Evolutionary conservation across 2,113 vertebrate genomes (phyloP), one percentile per base, ranked within the genome.

Genomic region (Strix uralensis): DNA sequence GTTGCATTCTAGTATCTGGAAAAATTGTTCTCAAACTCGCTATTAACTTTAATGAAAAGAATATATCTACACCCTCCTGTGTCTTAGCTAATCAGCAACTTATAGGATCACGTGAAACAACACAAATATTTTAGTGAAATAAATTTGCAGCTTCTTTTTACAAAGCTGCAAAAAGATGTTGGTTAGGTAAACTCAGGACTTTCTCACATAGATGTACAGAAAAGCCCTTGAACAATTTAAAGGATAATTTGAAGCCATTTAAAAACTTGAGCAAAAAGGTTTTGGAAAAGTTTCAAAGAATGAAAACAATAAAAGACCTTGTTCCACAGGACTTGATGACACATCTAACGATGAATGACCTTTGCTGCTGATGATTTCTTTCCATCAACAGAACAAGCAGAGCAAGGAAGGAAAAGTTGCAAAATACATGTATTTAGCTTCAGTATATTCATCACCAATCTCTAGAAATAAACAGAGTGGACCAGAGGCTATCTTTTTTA

Each of bases 351-450:
- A 66, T 42, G 66, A 86, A 57, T 57, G 51, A 81, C 80, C 54
- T 80, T 74, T 91, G 54, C 49, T 9, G 19, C 12, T 81, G 40
- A 7, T 86, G n/a, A 11, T 77, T 90, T 86, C 51, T 94, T 94
- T 90, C 70, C 27, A 30, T 58, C 58, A 84, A 49, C 34, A 85
- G 73, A 94, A 58, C 51, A 67, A 80, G 54, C 27, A 62, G 13
- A 17, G 8, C 57, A 70, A 96, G 81, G 66, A 90, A 85, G 47
- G 19, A 77, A 82, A 88, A 84, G 55, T 34, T 83, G 63, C 79
- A 90, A 94, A 94, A 96, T 55, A 29, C 5, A 2, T 83, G 59
- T 93, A 62, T 93, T 93, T 92, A 83, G 15, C 63, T 86, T 86
- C 67, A 21, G 36, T 42, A 42, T 59, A 73, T 75, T 92, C 58